Base-by-base conservation (phyloP, 2,797 vertebrate species). In the Enteromius radiatus region DNA sequence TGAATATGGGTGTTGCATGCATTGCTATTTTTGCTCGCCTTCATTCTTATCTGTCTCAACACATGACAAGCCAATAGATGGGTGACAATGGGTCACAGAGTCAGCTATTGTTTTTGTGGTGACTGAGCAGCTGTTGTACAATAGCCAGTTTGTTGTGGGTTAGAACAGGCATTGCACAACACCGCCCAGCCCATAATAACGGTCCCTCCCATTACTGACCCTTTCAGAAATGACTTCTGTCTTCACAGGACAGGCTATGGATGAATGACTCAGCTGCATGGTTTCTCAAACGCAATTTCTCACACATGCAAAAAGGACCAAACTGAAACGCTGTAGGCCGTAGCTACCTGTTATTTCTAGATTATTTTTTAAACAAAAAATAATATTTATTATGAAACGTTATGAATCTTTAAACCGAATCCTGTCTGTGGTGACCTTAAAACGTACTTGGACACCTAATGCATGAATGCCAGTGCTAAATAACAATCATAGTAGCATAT, bases 11-110 rank as follows among this genome's bases (percentile, higher is more conserved):
- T 76, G 73, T 54, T 76, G 11, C 68, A 56, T 3, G 28, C 23
- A 1, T 75, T 41, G 45, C 71, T 56, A 43, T 82, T 82, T 67
- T 75, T 52, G 33, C 70, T 33, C 0, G 38, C 64, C 49, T 61
- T 70, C 28, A 9, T 80, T 81, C 78, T 92, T 90, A 91, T 94
- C 91, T 78, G 84, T 49, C 86, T 80, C 78, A 88, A 89, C 92
- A 91, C 86, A 88, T 78, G 76, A 91, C 87, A 68, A 82, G 87
- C 84, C 84, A 84, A 78, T 83, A 87, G 90, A 89, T 86, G 85
- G 85, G 88, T 91, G 89, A 94, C 92, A 92, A 91, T 90, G 86
- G 88, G 73, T 88, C 90, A 92, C 90, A 94, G 89, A 94, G 91
- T 91, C 86, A 82, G 85, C 91, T 90, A 92, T 93, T 95, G 94